Base-by-base conservation (phyloP, 2,113 vertebrate species). In the Ariopsis seemanni region DNA sequence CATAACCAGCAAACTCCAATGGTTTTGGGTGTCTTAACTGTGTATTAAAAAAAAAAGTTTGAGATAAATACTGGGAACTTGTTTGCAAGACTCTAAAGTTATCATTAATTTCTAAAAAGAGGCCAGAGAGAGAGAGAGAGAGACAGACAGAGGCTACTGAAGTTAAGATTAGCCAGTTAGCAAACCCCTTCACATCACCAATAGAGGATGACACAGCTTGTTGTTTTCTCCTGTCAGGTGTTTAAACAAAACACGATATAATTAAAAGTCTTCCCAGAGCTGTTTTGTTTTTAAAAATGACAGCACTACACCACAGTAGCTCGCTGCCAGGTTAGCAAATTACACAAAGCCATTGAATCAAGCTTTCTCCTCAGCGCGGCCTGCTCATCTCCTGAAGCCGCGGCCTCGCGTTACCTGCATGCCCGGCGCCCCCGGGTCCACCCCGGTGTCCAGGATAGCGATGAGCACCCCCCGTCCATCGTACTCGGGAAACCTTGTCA, bases 351-450 rank as follows among this genome's bases (percentile, higher is more conserved):
- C 57, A 30, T 62, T 48, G 57, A 62, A 82, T 82, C 57, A 30
- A 62, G 20, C 18, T 62, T 5, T 57, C 4, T 1, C 9, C 4
- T 20, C 17, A 27, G 79, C 20, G 84, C 82, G 92, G 90, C 91
- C 92, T 92, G 48, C 25, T 85, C n/a, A 25, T 71, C 27, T 50
- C n/a, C 67, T 11, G 22, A 34, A 65, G 78, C 90, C 88, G 87
- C 89, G 90, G 89, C 86, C 62, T 65, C 20, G 62, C 72, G 84
- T 92, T 95, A 99, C 98, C 98, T 99, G 97, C 97, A 99, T 97
- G 92, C 98, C 98, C 81, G 97, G 97, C 48, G 98, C 98, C 82
- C 97, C 98, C 0, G 98, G 98, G 78, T 99, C 98, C 87, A 99
- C 98, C 50, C 98, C 98, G 12, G 97, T 99, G 92, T 99, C 98